These are phyloP conservation scores for Struthio camelus DNA, from an alignment of 2,113 vertebrate species.

Conservation along the genomic window DNA sequence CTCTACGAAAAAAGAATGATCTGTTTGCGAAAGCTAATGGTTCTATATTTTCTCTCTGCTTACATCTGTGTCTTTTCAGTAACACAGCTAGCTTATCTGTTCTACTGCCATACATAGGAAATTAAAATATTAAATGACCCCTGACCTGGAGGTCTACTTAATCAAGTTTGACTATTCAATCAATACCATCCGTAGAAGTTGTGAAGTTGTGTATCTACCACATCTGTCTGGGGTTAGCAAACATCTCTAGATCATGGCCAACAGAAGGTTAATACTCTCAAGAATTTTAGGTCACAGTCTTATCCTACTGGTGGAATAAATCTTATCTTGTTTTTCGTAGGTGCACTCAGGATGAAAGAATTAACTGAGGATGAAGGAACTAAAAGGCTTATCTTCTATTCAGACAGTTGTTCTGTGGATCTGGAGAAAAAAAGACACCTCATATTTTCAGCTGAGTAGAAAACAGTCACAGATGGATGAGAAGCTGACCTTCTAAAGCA, in stretches of 20 bases:
- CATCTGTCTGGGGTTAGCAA: background rate
- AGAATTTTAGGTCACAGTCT: background rate
- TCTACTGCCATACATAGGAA: background rate
- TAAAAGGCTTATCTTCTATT: background rate
- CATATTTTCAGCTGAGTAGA: background rate
- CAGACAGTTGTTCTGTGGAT: background rate
- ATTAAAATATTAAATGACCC: background rate
- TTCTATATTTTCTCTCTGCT: background rate
- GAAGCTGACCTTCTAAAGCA: conserved; percentile 41
- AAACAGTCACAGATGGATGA: conserved; percentile 31
- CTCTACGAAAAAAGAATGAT: background rate
- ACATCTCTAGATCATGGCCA: background rate
- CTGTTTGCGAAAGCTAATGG: background rate
- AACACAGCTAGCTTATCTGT: background rate
- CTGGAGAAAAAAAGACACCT: background rate
- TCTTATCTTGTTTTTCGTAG: background rate
- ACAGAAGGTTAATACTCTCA: rapidly evolving
- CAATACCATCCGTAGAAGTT: background rate
- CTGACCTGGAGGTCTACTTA: conserved; percentile 10
- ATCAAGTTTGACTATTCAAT: background rate
- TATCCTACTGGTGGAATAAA: background rate
- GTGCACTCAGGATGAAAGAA: background rate
- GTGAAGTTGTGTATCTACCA: background rate
- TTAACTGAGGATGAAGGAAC: background rate
- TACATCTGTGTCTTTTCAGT: background rate